These are phyloP conservation scores for Ormyrus thymus DNA, from an alignment of 2,888 invertebrate species.

Conservation along the genomic window DNA sequence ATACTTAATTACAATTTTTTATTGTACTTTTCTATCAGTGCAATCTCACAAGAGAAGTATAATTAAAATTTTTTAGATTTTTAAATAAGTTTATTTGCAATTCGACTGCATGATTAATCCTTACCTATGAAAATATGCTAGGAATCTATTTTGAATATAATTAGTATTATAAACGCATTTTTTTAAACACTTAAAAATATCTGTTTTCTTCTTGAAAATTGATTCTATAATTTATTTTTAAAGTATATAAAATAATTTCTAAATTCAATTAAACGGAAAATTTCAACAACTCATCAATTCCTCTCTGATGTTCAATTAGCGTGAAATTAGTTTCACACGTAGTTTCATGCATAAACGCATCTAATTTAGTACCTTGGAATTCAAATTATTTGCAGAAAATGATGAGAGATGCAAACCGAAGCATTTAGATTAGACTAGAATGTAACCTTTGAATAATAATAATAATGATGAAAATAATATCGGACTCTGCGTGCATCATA, in stretches of 20 bases:
- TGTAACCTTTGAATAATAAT: too few species aligned
- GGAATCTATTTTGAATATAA: too few species aligned
- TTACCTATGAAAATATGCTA: too few species aligned
- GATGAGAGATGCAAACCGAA: background rate
- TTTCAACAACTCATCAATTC: conserved; percentile 7
- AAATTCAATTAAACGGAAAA: background rate
- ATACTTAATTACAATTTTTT: too few species aligned
- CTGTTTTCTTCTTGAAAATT: background rate
- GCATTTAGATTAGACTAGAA: too few species aligned
- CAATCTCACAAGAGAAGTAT: background rate
- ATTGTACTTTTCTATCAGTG: too few species aligned
- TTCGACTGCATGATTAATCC: background rate
- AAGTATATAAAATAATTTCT: background rate
- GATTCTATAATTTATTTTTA: background rate
- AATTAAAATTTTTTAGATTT: conserved; percentile 15
- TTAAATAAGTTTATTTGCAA: conserved; percentile 4
- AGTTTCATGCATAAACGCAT: background rate
- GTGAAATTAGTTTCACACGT: conserved; percentile 33
- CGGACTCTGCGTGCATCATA: too few species aligned
- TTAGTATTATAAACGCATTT: too few species aligned
- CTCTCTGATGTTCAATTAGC: conserved; percentile 5
- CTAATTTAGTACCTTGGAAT: background rate
- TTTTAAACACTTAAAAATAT: too few species aligned
- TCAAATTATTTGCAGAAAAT: conserved; percentile 15
- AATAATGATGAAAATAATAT: too few species aligned